Base-by-base conservation (phyloP, 2,888 invertebrate genomes). In the Ectobius pallidus region DNA sequence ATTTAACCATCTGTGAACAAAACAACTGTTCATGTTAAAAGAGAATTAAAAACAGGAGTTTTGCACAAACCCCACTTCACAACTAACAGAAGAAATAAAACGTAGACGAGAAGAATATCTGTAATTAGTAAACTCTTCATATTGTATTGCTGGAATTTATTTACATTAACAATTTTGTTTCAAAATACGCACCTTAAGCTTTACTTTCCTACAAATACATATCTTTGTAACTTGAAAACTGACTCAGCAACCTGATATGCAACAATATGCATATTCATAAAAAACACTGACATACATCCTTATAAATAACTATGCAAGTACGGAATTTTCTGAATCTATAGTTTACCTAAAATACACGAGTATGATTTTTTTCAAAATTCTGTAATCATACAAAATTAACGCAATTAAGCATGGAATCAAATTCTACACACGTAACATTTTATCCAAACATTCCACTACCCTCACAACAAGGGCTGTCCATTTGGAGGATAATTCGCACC, bases 391-490 rank as follows among this genome's bases (percentile, higher is more conserved):
- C 34, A 63, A 63, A 63, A 63, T 42, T 39, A 63, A 63, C 25
- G 18, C 42, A 63, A 39, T n/a, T 63, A 63, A 63, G 63, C 42
- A 42, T 34, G 25, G 42, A 34, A 16, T 62, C 25, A 39, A 39
- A 25, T n/a, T 25, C 63, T 63, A 63, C 22, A 34, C 42, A 63
- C 42, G 39, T 39, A 20, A 25, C 4, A 30, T 34, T 6, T 39
- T 22, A 22, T 22, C 20, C 42, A 63, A 14, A 34, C 16, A 25
- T 42, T 14, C 22, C 25, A 22, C 52, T 63, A 63, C 42, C 70
- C 58, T 70, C 70, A 70, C 70, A 70, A 58, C 46, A 70, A 42
- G n/a, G 70, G 70, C 30, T 70, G 70, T 25, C 70, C 70, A 46
- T 62, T 61, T 16, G 70, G 70, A 44, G 70, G 61, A 34, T 42